These are phyloP conservation scores for Macrophya alboannulata DNA, from an alignment of 2,888 invertebrate genomes.

Conservation along the genomic window DNA sequence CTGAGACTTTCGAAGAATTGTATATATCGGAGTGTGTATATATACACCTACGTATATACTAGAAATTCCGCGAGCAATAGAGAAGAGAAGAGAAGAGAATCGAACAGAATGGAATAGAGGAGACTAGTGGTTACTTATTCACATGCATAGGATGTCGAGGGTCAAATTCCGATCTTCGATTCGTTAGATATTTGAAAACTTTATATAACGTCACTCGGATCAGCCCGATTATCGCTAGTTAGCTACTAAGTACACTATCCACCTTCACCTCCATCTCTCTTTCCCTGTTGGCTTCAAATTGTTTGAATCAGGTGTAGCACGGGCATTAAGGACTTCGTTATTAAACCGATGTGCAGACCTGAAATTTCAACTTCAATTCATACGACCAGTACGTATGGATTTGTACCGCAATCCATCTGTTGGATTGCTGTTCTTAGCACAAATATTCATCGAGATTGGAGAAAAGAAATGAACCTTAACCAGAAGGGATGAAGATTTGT, in stretches of 20 bases:
- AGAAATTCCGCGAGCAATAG: neutral
- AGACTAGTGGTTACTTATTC: neutral
- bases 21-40: neutral
- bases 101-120: neutral
- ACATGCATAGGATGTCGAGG: neutral
- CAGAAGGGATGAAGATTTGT: neutral
- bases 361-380: neutral
- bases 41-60: neutral
- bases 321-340: neutral
- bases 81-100: neutral
- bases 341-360: neutral
- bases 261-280: neutral
- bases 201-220: neutral
- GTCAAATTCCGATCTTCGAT: neutral
- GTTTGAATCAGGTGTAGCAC: neutral
- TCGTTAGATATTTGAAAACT: neutral
- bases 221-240: neutral
- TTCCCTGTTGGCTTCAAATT: neutral
- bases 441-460: neutral
- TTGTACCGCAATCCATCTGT: neutral
- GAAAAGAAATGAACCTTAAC: neutral
- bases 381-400: neutral
- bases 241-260: neutral
- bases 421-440: neutral
- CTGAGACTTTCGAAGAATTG: constrained; percentile 70